Conservation (phyloP, 2,797 vertebrate species). For the Melanotaenia boesemani region DNA sequence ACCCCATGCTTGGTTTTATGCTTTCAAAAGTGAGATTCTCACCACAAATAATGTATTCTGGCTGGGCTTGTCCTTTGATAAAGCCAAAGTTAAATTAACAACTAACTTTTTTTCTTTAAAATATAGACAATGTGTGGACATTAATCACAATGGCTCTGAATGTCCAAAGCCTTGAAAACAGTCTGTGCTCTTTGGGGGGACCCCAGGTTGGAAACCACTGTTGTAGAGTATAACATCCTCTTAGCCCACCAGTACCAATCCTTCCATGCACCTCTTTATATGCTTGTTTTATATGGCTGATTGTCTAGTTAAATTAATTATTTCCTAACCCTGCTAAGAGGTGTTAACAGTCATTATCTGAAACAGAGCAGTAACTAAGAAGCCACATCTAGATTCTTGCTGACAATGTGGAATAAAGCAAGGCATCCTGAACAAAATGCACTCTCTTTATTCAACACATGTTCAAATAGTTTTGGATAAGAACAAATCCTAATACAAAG, state of each 20-base stretch:
- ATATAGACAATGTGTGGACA: too few relatives aligned
- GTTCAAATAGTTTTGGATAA: neutral
- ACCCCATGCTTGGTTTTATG: too few relatives aligned
- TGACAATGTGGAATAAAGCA: conserved; percentile 13
- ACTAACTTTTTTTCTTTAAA: too few relatives aligned
- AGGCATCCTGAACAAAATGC: neutral
- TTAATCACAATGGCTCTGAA: too few relatives aligned
- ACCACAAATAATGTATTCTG: too few relatives aligned
- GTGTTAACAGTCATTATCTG: conserved; percentile 15
- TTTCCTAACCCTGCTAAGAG: neutral
- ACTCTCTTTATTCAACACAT: neutral
- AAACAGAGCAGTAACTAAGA: neutral
- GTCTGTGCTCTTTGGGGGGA: too few relatives aligned
- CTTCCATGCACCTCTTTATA: neutral
- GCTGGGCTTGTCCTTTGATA: too few relatives aligned
- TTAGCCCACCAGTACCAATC: neutral
- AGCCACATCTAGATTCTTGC: conserved; percentile 4
- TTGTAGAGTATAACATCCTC: neutral
- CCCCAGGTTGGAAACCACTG: too few relatives aligned
- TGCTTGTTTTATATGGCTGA: conserved; percentile 7
- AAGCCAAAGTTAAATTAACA: too few relatives aligned
- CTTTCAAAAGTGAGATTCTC: too few relatives aligned
- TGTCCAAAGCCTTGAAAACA: too few relatives aligned
- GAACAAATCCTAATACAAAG: neutral
- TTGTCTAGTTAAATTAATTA: neutral